Evolutionary conservation across 2,888 invertebrate species (phyloP).

Genomic region (Incurvaria masculella): DNA sequence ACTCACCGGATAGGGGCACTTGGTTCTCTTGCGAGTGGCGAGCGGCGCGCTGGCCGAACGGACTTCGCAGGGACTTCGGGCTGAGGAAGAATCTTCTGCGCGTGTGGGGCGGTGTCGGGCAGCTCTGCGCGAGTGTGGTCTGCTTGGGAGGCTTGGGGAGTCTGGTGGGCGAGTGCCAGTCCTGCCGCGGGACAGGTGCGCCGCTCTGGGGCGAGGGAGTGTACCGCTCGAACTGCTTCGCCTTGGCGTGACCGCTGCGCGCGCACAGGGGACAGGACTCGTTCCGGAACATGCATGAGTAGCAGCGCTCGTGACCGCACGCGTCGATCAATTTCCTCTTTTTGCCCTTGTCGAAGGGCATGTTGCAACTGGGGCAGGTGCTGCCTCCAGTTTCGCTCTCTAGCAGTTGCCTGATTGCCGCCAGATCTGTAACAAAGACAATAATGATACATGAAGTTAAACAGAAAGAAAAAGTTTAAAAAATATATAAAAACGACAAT

Average conservation of each 20-base stretch:
- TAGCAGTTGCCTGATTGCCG: conserved; percentile 75
- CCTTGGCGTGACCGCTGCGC: conserved; percentile 35
- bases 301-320: conserved; percentile 94
- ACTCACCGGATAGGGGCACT: conserved; percentile 69
- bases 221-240: conserved; percentile 41
- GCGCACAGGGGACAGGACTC: conserved; percentile 87
- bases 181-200: conserved; percentile 23
- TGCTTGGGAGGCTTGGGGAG: conserved; percentile 59
- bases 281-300: conserved; percentile 91
- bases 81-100: conserved; percentile 80
- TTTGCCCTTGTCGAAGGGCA: conserved; percentile 96
- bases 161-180: conserved; percentile 54
- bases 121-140: conserved; percentile 62
- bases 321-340: conserved; percentile 93
- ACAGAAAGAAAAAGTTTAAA: too few relatives aligned
- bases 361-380: conserved; percentile 81
- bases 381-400: conserved; percentile 70
- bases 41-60: conserved; percentile 60
- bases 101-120: conserved; percentile 76
- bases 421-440: conserved; percentile 66
- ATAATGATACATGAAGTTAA: not conserved
- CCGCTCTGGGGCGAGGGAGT: conserved; percentile 42
- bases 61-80: conserved; percentile 74
- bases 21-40: conserved; percentile 58
- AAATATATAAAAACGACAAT: too few relatives aligned